Conservation (phyloP, 64 coral and sea anemone species). For the Actinia equina region DNA sequence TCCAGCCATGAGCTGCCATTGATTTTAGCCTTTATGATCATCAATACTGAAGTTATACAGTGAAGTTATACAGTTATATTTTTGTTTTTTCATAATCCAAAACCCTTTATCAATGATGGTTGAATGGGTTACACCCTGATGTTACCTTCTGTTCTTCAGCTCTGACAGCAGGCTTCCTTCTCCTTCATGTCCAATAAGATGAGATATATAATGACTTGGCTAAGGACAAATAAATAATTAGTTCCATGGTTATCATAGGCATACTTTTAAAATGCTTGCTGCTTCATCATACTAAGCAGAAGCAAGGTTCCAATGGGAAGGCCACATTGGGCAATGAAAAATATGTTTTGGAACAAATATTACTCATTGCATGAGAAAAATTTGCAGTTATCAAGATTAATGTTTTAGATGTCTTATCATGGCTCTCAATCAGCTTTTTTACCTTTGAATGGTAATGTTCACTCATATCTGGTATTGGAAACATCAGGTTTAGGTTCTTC, state of each 20-base stretch:
- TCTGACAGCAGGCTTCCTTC: conserved; percentile 90
- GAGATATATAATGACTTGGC: conserved; percentile 95
- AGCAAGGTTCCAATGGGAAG: too few species aligned
- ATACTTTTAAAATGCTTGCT: conserved; percentile 45
- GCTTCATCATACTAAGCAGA: conserved; percentile 43
- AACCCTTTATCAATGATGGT: background rate
- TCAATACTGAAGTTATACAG: too few species aligned
- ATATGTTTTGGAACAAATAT: too few species aligned
- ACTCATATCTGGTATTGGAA: conserved; percentile 89
- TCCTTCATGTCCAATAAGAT: conserved; percentile 96
- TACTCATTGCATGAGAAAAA: too few species aligned
- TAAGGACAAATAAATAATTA: conserved; percentile 13
- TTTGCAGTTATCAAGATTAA: too few species aligned
- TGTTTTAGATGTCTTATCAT: too few species aligned
- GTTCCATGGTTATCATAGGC: too few species aligned
- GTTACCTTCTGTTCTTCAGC: conserved; percentile 80
- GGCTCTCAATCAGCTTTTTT: background rate
- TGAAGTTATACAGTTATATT: background rate
- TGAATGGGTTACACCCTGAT: background rate
- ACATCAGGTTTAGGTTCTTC: conserved; percentile 72
- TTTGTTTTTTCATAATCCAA: too few species aligned
- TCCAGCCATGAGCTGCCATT: too few species aligned
- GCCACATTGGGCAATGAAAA: too few species aligned
- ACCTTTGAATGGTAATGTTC: conserved; percentile 84
- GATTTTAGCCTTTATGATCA: too few species aligned